Evolutionary conservation across 2,113 vertebrate species (phyloP).

Genomic region (Phrynosoma blainvillii): DNA sequence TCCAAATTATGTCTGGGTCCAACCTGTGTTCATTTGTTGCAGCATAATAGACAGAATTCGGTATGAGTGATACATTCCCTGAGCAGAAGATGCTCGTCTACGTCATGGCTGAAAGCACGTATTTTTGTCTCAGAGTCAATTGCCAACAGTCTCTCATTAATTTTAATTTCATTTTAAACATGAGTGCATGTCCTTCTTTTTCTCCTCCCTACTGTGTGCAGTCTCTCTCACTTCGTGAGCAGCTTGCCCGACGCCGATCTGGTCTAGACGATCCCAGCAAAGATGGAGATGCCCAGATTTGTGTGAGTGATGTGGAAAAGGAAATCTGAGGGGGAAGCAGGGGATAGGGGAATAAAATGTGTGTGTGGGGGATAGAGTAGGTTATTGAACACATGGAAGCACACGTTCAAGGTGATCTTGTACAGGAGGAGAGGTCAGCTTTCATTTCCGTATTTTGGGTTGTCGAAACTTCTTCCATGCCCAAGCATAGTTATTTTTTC

Average conservation of each 20-base stretch:
- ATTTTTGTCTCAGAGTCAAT: background rate
- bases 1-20: background rate
- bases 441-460: background rate
- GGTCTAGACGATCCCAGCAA: constrained; percentile 72
- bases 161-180: background rate
- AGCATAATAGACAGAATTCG: background rate
- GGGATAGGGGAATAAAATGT: background rate
- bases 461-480: background rate
- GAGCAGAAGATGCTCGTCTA: background rate
- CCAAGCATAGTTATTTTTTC: background rate
- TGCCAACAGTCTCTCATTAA: background rate
- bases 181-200: background rate
- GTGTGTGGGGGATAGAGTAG: background rate
- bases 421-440: background rate
- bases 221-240: constrained; percentile 72
- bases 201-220: constrained; percentile 28
- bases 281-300: constrained; percentile 70
- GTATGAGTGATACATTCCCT: background rate
- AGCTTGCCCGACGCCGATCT: constrained; percentile 71
- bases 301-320: constrained; percentile 11
- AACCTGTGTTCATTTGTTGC: background rate
- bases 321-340: background rate
- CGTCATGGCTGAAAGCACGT: background rate
- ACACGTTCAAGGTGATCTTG: background rate
- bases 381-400: background rate